phyloP scores from a whole-genome alignment of 2,797 vertebrate species.

The Myotis planiceps region DNA sequence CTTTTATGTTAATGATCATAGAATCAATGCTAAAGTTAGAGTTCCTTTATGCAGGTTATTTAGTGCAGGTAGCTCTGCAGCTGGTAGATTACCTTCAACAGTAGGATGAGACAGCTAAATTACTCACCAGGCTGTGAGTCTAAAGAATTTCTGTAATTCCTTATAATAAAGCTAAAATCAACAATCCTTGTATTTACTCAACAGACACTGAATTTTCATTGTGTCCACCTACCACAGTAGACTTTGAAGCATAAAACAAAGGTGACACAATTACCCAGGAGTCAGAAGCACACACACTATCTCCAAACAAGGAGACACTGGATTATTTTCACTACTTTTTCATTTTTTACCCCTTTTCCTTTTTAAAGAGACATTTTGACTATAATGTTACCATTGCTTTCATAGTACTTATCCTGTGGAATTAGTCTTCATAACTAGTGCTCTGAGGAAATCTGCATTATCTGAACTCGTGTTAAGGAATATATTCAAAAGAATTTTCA shows the following conservation, averaged over 20 bases:
- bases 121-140: neutral
- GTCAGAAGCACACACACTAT: neutral
- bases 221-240: neutral
- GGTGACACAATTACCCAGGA: neutral
- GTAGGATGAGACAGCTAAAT: neutral
- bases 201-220: neutral
- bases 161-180: neutral
- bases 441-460: conserved; percentile 83
- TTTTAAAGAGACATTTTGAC: conserved; percentile 82
- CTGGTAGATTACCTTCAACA: neutral
- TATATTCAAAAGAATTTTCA: conserved; percentile 85
- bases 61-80: neutral
- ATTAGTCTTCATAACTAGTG: conserved; percentile 85
- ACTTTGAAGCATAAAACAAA: neutral
- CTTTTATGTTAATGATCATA: neutral
- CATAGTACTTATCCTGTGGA: conserved; percentile 84
- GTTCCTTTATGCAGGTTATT: neutral
- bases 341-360: conserved; percentile 28
- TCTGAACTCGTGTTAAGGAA: conserved; percentile 85
- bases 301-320: neutral
- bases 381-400: conserved; percentile 83
- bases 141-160: neutral
- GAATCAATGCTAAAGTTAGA: neutral
- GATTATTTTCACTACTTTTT: conserved; percentile 47
- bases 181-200: neutral